Percentiles rank a stretch among this genome's conserved stretches.
These are phyloP conservation scores for Thelaira solivaga DNA, from an alignment of 2,888 invertebrate species.

Conservation along the genomic window DNA sequence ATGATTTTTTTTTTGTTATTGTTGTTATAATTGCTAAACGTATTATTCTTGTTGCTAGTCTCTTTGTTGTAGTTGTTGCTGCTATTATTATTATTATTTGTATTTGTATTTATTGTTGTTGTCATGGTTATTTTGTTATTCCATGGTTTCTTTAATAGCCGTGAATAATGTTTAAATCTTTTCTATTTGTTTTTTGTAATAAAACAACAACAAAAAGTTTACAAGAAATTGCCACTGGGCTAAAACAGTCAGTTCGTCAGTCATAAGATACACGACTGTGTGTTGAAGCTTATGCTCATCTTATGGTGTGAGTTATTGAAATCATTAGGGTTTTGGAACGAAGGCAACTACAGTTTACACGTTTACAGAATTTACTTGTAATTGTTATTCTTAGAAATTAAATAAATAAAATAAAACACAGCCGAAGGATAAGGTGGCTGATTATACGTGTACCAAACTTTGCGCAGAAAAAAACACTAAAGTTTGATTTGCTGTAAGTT, in stretches of 20 bases:
- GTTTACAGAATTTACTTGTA: too few relatives aligned
- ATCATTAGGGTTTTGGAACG: too few relatives aligned
- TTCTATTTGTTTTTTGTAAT: neutral
- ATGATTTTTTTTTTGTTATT: neutral
- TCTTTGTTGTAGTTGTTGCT: constrained; percentile 18
- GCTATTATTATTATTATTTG: neutral
- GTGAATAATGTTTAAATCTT: constrained; percentile 1
- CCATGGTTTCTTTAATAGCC: neutral
- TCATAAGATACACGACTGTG: neutral
- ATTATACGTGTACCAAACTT: too few relatives aligned
- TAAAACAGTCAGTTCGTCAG: constrained; percentile 13
- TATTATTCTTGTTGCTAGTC: too few relatives aligned
- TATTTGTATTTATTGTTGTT: constrained; percentile 32
- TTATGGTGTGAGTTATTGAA: too few relatives aligned
- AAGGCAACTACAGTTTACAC: too few relatives aligned
- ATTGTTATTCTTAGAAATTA: too few relatives aligned
- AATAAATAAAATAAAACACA: too few relatives aligned
- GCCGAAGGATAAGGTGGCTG: too few relatives aligned
- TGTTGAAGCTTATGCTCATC: too few relatives aligned
- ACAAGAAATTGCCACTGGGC: constrained; percentile 43
- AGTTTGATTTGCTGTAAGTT: too few relatives aligned
- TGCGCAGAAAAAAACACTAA: too few relatives aligned
- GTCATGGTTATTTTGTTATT: constrained; percentile 39
- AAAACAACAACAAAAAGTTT: neutral
- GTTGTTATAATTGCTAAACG: constrained; percentile 27